A percentile compares a stretch with the other conserved stretches of the same genome.
Conservation (phyloP, 2,888 invertebrate species). For the Pycnomerus fuliginosus region DNA sequence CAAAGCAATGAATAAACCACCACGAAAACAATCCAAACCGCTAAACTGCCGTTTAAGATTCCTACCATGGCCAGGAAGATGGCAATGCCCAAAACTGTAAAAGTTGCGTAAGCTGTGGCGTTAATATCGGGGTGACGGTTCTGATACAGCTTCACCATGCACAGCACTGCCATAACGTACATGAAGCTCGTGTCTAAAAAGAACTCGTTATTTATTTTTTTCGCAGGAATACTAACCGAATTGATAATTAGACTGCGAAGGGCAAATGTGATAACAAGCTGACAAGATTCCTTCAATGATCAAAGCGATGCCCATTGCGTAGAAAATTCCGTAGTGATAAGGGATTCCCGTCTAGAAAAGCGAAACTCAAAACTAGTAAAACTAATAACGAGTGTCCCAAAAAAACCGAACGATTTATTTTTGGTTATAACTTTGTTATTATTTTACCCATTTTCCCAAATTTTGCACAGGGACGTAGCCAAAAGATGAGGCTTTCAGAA, state of each 20-base stretch:
- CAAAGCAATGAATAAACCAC: conserved; percentile 66
- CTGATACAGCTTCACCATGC: conserved; percentile 86
- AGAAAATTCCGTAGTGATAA: conserved; percentile 78
- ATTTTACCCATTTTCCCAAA: neutral
- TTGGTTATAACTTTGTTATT: neutral
- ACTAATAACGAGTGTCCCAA: neutral
- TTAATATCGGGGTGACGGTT: conserved; percentile 84
- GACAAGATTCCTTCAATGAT: conserved; percentile 85
- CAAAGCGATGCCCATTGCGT: conserved; percentile 82
- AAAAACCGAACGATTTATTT: neutral
- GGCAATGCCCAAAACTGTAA: conserved; percentile 71
- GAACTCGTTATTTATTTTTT: neutral
- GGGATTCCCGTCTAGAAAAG: conserved; percentile 66
- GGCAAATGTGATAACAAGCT: conserved; percentile 87
- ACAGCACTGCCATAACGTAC: conserved; percentile 85
- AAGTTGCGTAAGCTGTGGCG: conserved; percentile 76
- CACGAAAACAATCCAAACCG: conserved; percentile 73
- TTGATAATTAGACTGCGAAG: conserved; percentile 87
- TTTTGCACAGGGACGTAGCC: too few relatives aligned
- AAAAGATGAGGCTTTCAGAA: too few relatives aligned
- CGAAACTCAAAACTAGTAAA: neutral
- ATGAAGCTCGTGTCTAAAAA: conserved; percentile 86
- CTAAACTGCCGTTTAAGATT: conserved; percentile 62
- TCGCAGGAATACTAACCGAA: conserved; percentile 66
- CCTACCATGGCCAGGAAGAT: conserved; percentile 69